These are phyloP conservation scores for Empis stercorea DNA, from an alignment of 2,888 invertebrate genomes.

Conservation along the genomic window DNA sequence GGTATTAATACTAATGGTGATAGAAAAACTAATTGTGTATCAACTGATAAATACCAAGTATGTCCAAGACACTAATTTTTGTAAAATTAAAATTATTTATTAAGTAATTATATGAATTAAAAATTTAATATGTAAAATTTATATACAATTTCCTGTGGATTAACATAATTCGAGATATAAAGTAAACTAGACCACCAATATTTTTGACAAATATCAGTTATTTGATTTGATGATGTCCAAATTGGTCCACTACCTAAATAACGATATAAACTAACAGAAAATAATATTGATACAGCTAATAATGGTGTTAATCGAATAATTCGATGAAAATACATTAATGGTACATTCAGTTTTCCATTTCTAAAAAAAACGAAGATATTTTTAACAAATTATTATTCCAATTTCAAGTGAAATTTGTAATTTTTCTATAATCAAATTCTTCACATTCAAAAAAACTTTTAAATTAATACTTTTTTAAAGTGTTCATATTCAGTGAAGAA, in stretches of 20 bases:
- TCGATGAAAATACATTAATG: slow-evolving; percentile 24
- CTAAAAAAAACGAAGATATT: slow-evolving; percentile 7
- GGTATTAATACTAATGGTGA: slow-evolving; percentile 40
- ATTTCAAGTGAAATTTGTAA: too few species aligned
- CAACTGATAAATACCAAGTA: slow-evolving; percentile 43
- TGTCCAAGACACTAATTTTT: slow-evolving; percentile 35
- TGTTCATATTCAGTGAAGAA: too few species aligned
- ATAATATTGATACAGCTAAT: slow-evolving; percentile 34
- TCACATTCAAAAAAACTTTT: too few species aligned
- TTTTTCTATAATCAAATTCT: too few species aligned
- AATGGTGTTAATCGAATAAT: slow-evolving; percentile 38
- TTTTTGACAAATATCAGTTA: slow-evolving; percentile 18
- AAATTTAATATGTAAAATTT: neutral
- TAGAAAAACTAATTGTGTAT: slow-evolving; percentile 42
- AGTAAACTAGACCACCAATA: slow-evolving; percentile 37
- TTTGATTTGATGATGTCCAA: slow-evolving; percentile 19
- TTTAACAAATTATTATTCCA: neutral
- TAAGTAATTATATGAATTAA: too few species aligned
- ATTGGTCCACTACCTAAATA: slow-evolving; percentile 37
- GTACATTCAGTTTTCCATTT: slow-evolving; percentile 19
- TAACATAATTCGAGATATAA: slow-evolving; percentile 36
- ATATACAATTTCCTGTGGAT: slow-evolving; percentile 20
- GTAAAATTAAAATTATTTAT: neutral
- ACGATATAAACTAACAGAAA: slow-evolving; percentile 33
- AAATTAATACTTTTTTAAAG: too few species aligned